Conservation (phyloP, 2,888 invertebrate genomes). For the Phoenoteleia sp. region DNA sequence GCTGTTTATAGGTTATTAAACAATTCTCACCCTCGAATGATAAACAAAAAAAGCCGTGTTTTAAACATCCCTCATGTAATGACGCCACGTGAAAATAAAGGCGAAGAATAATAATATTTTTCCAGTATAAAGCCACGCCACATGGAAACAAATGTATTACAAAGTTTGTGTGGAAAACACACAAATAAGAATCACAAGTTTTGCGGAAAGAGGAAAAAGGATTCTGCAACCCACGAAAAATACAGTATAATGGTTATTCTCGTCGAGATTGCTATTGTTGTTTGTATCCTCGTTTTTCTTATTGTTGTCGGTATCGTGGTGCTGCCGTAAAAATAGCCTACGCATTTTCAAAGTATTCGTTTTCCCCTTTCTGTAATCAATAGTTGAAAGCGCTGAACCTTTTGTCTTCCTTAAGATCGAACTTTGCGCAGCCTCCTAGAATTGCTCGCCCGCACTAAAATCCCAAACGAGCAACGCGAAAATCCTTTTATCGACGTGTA, state of each 20-base stretch:
- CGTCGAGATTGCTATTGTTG: constrained; percentile 80
- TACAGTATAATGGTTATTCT: constrained; percentile 77
- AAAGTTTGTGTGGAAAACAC: constrained; percentile 44
- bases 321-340: constrained; percentile 78
- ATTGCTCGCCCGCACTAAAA: constrained; percentile 16
- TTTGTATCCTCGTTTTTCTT: constrained; percentile 74
- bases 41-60: not conserved
- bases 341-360: constrained; percentile 78
- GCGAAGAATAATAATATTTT: constrained; percentile 36
- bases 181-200: constrained; percentile 38
- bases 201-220: constrained; percentile 28
- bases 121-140: constrained; percentile 3
- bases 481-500: constrained; percentile 40
- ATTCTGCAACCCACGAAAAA: constrained; percentile 61
- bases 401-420: constrained; percentile 64
- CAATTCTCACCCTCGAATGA: not conserved
- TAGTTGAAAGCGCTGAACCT: constrained; percentile 72
- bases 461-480: constrained; percentile 38
- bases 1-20: not conserved
- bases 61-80: constrained; percentile 1
- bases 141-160: constrained; percentile 54
- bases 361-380: constrained; percentile 52
- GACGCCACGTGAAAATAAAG: constrained; percentile 8
- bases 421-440: constrained; percentile 52
- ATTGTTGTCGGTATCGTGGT: constrained; percentile 75